phyloP scores from a whole-genome alignment of 2,888 invertebrate species.

The Cephalotes varians region DNA sequence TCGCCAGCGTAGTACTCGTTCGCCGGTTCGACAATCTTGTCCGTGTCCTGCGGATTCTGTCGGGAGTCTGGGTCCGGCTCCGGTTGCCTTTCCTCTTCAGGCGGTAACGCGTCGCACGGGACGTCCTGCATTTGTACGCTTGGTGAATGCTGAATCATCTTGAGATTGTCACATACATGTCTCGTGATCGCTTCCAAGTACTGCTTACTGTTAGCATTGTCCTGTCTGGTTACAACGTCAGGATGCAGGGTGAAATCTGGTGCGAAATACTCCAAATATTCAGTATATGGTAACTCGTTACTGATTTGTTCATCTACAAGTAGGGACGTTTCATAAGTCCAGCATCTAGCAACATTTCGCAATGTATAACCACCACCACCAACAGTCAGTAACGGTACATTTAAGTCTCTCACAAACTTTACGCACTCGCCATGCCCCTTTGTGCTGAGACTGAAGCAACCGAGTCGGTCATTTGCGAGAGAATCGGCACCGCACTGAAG shows the following conservation, averaged over 20 bases:
- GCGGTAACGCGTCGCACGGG: conserved; percentile 93
- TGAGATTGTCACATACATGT: conserved; percentile 96
- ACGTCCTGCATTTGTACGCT: conserved; percentile 99
- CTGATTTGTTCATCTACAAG: conserved; percentile 96
- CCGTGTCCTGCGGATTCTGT: conserved; percentile 92
- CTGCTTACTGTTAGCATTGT: conserved; percentile 98
- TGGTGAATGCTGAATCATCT: conserved; percentile 96
- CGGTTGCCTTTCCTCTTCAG: conserved; percentile 90
- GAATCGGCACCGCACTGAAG: conserved; percentile 99
- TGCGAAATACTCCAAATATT: conserved; percentile 98
- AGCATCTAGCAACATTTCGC: conserved; percentile 98
- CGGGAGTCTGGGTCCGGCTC: conserved; percentile 94
- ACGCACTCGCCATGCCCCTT: conserved; percentile 99
- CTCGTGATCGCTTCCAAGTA: conserved; percentile 97
- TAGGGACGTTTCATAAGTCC: conserved; percentile 99
- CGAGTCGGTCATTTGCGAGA: conserved; percentile 96
- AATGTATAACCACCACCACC: conserved; percentile 96
- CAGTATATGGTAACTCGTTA: conserved; percentile 97
- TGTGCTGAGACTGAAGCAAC: conserved; percentile 98
- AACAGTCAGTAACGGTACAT: conserved; percentile 96
- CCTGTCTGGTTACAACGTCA: conserved; percentile 94
- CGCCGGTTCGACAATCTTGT: conserved; percentile 93
- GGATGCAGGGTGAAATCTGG: conserved; percentile 99
- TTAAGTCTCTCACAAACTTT: conserved; percentile 96
- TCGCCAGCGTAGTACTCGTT: conserved; percentile 97